Evolutionary conservation across 2,113 vertebrate species (phyloP), one percentile per base, ranked within the genome.

Genomic region (Aythya baeri): DNA sequence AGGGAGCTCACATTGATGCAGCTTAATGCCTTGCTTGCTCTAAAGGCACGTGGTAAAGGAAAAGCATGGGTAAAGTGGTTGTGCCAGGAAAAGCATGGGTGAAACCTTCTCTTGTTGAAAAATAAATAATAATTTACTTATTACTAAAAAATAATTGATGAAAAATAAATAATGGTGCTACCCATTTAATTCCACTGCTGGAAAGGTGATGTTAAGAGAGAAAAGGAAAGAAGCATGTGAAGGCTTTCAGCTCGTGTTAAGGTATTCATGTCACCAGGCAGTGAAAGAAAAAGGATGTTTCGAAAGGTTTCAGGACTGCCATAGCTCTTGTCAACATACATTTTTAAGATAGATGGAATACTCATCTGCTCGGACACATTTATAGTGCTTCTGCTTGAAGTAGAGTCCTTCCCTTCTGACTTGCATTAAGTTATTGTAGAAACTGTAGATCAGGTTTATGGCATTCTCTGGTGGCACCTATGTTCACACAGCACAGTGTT

Each of bases 331-430:
- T 25, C 82, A 65, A 97, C 96, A 25, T 86, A 98, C 98, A 31
- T 96, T 97, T 92, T 98, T 98, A 67, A 96, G 97, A 75, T 97
- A 98, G 81, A 98, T 96, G 65, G 98, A 98, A 81, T 83, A 87
- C 18, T 97, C 93, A 93, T 98, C 98, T 8, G 97, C 96, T 6
- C 96, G 97, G 59, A 98, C 91, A 85, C 98, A 98, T 66, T 75
- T 97, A 66, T 98, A 98, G 62, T 92, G 54, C 59, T 95, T 96
- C 38, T 98, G 95, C 83, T 93, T 96, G 84, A 98, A 98, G 92
- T 46, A 91, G 23, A 98, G 63, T 18, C 98, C 98, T 80, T 91
- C 94, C 74, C 96, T 97, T 92, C 98, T 96, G 13, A 97, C 77
- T 76, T 86, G 57, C 65, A 95, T 6, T 68, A 98, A 79, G n/a